These are phyloP conservation scores for Alectura lathami DNA, from an alignment of 2,113 vertebrate species.

Conservation along the genomic window DNA sequence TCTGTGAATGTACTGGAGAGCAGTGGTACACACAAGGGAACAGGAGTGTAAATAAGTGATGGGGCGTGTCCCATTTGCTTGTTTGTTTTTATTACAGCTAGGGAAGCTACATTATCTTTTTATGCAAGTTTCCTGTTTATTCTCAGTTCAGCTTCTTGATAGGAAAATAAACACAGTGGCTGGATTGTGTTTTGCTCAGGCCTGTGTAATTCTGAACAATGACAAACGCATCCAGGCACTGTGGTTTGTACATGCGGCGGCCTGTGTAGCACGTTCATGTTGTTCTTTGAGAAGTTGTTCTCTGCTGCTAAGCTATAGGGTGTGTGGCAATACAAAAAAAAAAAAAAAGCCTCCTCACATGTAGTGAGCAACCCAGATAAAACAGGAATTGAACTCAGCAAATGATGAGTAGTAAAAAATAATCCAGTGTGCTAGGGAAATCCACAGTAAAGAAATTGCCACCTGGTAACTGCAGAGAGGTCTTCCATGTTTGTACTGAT, in stretches of 20 bases:
- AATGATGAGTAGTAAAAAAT: not conserved
- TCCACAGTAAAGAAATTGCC: not conserved
- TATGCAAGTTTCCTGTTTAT: not conserved
- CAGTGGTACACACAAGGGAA: not conserved
- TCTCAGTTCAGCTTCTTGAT: not conserved
- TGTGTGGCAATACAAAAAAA: not conserved
- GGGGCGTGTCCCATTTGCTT: not conserved
- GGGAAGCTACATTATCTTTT: slow-evolving; percentile 20
- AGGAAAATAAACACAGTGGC: not conserved
- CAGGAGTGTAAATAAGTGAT: not conserved
- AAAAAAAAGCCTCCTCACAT: accelerated
- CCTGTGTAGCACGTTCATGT: accelerated
- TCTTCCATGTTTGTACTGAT: not conserved
- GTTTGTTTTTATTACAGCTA: not conserved
- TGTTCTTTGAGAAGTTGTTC: not conserved
- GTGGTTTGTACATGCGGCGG: not conserved
- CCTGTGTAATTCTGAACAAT: not conserved
- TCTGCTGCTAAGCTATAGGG: accelerated
- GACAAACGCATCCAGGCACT: not conserved
- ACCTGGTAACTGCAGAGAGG: not conserved
- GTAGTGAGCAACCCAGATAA: not conserved
- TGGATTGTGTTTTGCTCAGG: not conserved
- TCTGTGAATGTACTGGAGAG: not conserved
- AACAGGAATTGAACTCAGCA: not conserved
- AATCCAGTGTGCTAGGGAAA: not conserved